Conservation (phyloP, 2,797 vertebrate species). For the Allobates femoralis region DNA sequence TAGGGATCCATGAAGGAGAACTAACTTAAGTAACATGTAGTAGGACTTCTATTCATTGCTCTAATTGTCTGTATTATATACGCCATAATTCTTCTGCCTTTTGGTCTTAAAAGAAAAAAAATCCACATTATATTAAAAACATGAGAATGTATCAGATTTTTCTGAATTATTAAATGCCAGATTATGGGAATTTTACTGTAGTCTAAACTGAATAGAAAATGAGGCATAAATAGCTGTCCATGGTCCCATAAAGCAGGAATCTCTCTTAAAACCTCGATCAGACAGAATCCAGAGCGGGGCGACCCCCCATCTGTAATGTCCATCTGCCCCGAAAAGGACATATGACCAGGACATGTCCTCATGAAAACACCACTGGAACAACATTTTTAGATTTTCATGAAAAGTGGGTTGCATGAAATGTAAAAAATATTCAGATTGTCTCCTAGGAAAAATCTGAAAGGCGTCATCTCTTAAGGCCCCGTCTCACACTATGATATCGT, state of each 20-base stretch:
- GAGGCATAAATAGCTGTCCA: no score
- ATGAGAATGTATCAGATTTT: background rate
- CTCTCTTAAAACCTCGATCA: background rate
- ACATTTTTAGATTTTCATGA: background rate
- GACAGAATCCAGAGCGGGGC: background rate
- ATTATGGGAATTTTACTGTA: background rate
- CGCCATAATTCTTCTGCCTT: no score
- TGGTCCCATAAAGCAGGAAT: background rate
- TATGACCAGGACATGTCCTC: background rate
- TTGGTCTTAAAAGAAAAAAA: no score
- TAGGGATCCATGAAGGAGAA: no score
- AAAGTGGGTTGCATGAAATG: background rate
- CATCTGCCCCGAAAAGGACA: background rate
- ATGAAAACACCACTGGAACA: background rate
- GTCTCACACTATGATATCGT: no score
- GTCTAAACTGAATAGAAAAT: background rate
- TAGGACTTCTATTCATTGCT: no score
- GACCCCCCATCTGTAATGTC: background rate
- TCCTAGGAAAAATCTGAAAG: no score
- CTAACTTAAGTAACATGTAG: no score
- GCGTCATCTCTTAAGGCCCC: no score
- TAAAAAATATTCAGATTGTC: background rate
- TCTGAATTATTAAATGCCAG: background rate
- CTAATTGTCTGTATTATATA: no score
- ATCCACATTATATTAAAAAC: background rate